phyloP scores from a whole-genome alignment of 2,113 vertebrate species.

The Zosterops japonicus region DNA sequence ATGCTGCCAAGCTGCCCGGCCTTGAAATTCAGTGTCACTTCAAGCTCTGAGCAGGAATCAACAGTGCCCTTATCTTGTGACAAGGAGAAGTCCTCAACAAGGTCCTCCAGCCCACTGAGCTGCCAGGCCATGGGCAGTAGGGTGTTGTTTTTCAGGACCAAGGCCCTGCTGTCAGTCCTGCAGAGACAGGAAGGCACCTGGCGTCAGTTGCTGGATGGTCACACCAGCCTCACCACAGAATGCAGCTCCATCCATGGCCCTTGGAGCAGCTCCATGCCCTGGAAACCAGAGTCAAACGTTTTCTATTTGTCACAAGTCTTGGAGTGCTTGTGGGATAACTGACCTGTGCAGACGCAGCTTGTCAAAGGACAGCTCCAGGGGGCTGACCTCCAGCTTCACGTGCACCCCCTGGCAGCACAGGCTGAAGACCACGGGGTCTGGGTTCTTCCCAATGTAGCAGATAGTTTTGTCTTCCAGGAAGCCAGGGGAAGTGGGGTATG shows the following conservation, averaged over 20 bases:
- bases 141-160: too few relatives aligned
- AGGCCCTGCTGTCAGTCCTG: too few relatives aligned
- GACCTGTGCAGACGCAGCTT: slow-evolving; percentile 85
- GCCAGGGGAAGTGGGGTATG: slow-evolving; percentile 82
- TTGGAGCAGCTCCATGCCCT: not conserved
- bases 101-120: too few relatives aligned
- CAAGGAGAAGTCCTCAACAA: too few relatives aligned
- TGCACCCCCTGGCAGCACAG: slow-evolving; percentile 85
- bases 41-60: slow-evolving; percentile 26
- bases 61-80: too few relatives aligned
- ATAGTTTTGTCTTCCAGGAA: slow-evolving; percentile 84
- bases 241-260: too few relatives aligned
- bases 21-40: slow-evolving; percentile 78
- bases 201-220: too few relatives aligned
- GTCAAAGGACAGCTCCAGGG: slow-evolving; percentile 80
- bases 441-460: slow-evolving; percentile 85
- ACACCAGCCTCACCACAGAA: not conserved
- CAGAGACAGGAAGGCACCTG: too few relatives aligned
- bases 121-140: too few relatives aligned
- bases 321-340: not conserved
- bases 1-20: slow-evolving; percentile 71
- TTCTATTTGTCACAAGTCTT: not conserved
- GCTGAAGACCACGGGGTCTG: slow-evolving; percentile 75
- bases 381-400: slow-evolving; percentile 84
- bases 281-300: not conserved